Conservation (phyloP, 2,888 invertebrate species). For the Cheilosia impressa region DNA sequence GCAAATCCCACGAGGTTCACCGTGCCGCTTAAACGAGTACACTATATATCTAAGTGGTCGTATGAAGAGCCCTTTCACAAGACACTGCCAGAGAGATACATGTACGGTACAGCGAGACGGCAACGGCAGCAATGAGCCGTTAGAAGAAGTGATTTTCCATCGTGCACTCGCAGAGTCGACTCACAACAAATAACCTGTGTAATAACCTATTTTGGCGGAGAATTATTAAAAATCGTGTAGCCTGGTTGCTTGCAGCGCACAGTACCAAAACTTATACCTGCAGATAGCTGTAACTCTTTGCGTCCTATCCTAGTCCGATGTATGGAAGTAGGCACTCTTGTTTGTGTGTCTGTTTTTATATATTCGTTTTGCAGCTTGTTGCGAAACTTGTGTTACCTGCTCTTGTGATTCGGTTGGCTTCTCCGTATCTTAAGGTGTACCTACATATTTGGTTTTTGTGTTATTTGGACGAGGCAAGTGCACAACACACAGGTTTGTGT, state of each 20-base stretch:
- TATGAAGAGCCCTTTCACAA: slow-evolving; percentile 74
- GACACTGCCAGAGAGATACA: slow-evolving; percentile 31
- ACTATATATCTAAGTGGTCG: slow-evolving; percentile 55
- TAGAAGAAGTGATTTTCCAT: slow-evolving; percentile 61
- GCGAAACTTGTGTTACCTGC: slow-evolving; percentile 74
- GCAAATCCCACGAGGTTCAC: slow-evolving; percentile 64
- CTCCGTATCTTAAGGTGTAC: slow-evolving; percentile 13
- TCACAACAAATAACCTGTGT: slow-evolving; percentile 67
- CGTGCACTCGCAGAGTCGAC: slow-evolving; percentile 43
- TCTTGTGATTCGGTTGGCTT: slow-evolving; percentile 66
- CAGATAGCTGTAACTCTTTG: slow-evolving; percentile 69
- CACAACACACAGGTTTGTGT: slow-evolving; percentile 61
- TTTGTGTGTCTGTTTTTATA: slow-evolving; percentile 28
- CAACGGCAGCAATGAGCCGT: slow-evolving; percentile 52
- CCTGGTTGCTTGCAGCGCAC: slow-evolving; percentile 64
- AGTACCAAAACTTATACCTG: slow-evolving; percentile 49
- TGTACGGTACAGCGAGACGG: slow-evolving; percentile 14
- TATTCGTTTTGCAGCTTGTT: slow-evolving; percentile 48
- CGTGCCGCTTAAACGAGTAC: slow-evolving; percentile 29
- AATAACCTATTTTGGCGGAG: slow-evolving; percentile 74
- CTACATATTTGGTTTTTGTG: slow-evolving; percentile 22
- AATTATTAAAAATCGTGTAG: slow-evolving; percentile 75
- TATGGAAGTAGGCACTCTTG: slow-evolving; percentile 54
- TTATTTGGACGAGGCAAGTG: slow-evolving; percentile 58
- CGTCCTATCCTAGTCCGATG: slow-evolving; percentile 59